These are phyloP conservation scores for Cebus imitator DNA, from an alignment of 2,113 vertebrate genomes.

Conservation along the genomic window DNA sequence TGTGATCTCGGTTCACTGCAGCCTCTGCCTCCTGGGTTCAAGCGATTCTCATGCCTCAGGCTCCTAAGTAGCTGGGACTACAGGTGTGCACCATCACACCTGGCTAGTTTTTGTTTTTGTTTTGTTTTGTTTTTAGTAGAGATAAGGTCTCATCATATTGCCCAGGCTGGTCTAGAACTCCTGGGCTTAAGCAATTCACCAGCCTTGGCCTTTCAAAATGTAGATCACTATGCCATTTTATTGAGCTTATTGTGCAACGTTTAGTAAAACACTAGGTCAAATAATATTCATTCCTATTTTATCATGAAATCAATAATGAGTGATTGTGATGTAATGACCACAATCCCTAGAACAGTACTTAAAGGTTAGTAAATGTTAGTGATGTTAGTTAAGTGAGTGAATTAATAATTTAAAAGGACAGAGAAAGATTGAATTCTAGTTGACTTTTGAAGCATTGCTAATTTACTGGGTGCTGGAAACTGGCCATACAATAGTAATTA, in stretches of 20 bases:
- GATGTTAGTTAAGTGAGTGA: constrained; percentile 5
- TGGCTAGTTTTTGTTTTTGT: no score
- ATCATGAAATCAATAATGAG: neutral
- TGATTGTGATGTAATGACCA: neutral
- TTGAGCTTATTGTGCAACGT: neutral
- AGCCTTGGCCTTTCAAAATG: no score
- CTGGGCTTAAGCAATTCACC: no score
- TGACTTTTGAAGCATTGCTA: constrained; percentile 39
- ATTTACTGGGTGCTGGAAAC: constrained; percentile 8
- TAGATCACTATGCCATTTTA: neutral
- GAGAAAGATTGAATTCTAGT: neutral
- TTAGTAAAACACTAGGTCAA: neutral
- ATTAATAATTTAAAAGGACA: neutral
- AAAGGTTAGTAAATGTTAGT: neutral
- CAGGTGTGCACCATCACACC: no score
- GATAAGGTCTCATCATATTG: no score
- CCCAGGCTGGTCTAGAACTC: no score
- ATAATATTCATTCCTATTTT: constrained; percentile 10
- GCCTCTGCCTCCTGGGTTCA: no score
- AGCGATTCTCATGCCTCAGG: no score
- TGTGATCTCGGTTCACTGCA: no score
- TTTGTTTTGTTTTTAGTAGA: no score
- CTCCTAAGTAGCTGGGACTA: no score
- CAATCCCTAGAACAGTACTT: neutral
- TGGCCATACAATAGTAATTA: constrained; percentile 12